Conservation (phyloP, 2,797 vertebrate genomes). For the Phyllotis vaccarum region DNA sequence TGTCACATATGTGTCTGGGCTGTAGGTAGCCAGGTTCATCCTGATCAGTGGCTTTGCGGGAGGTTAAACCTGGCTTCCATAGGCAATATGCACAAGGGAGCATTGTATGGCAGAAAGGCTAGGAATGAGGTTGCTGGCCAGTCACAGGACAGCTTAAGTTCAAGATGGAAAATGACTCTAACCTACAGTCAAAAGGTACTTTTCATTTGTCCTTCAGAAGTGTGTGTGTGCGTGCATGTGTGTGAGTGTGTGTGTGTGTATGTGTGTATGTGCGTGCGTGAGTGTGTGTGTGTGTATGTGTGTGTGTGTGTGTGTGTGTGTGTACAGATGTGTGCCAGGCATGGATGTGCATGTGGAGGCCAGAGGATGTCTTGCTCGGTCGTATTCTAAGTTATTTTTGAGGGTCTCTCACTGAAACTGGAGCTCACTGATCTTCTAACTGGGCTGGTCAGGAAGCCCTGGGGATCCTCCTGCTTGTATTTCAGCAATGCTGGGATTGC, state of each 20-base stretch:
- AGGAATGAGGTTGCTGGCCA: neutral
- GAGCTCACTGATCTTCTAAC: neutral
- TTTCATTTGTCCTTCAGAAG: neutral
- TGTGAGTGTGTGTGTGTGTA: neutral
- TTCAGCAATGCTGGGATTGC: neutral
- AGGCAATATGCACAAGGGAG: neutral
- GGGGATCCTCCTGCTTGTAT: neutral
- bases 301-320: neutral
- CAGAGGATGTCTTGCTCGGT: neutral
- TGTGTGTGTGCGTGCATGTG: neutral
- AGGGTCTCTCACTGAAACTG: neutral
- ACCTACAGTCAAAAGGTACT: neutral
- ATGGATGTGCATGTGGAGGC: neutral
- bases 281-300: neutral
- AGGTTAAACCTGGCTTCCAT: neutral
- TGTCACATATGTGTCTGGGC: fast-evolving
- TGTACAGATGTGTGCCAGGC: neutral
- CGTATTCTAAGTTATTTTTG: neutral
- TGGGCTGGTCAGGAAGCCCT: neutral
- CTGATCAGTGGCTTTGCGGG: neutral
- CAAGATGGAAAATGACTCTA: neutral
- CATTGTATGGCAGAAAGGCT: fast-evolving
- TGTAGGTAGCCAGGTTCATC: neutral
- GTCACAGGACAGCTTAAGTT: neutral
- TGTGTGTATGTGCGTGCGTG: no score